A percentile compares a stretch with the other conserved stretches of the same genome.
These are phyloP conservation scores for Crenuchus spilurus DNA, from an alignment of 2,797 vertebrate genomes.

Conservation along the genomic window DNA sequence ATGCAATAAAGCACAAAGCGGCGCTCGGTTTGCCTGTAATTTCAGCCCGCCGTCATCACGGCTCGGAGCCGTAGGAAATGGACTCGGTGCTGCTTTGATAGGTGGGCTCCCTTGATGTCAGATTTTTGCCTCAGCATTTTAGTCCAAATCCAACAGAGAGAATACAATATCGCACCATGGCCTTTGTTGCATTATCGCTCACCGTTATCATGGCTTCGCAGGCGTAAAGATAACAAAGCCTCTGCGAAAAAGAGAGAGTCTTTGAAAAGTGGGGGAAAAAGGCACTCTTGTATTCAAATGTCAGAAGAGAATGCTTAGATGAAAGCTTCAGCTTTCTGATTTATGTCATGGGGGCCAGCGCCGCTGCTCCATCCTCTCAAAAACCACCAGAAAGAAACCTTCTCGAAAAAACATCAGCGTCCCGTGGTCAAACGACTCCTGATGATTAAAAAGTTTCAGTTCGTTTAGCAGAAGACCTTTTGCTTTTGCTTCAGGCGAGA, in stretches of 20 bases:
- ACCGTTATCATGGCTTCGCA: conserved; percentile 71
- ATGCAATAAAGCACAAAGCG: conserved; percentile 20
- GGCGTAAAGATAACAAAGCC: conserved; percentile 65
- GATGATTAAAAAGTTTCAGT: conserved; percentile 26
- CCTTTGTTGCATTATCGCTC: conserved; percentile 65
- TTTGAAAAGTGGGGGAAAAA: conserved; percentile 41
- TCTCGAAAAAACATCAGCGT: background rate
- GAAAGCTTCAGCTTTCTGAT: conserved; percentile 33
- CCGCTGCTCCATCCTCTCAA: background rate
- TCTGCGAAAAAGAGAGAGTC: conserved; percentile 9
- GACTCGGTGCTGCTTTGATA: conserved; percentile 64
- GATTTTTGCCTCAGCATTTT: conserved; percentile 62
- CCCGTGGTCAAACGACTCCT: background rate
- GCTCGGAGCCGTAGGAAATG: conserved; percentile 43
- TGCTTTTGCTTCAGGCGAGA: background rate
- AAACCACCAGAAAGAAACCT: background rate
- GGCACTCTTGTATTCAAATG: conserved; percentile 44
- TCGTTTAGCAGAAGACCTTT: conserved; percentile 23
- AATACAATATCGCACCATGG: conserved; percentile 56
- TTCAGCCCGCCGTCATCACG: background rate
- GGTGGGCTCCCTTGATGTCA: conserved; percentile 68
- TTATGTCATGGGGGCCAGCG: background rate
- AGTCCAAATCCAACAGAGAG: conserved; percentile 67
- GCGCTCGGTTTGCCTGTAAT: background rate
- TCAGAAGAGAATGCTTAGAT: conserved; percentile 40